Evolutionary conservation across 2,888 invertebrate species (phyloP), one percentile per base, ranked within the genome.

Genomic region (Noctua pronuba): DNA sequence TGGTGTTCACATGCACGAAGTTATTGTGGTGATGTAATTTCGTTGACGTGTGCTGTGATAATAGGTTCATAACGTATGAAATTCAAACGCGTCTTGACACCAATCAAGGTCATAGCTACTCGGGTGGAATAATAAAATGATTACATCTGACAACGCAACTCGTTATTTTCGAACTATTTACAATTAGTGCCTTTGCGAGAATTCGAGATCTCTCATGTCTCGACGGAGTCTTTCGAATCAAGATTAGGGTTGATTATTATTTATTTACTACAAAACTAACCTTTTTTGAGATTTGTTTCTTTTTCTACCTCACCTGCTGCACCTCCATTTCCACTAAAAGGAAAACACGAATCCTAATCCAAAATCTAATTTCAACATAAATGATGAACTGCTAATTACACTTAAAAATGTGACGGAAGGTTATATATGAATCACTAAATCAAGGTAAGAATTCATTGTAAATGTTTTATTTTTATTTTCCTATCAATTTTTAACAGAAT

Each of bases 71-170:
- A 90, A 88, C 88, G 89, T 87, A 87, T 77, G 58, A 83, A 88
- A 85, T 90, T 84, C 69, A 79, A 86, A 86, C 77, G 81, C 81
- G 78, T 80, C 80, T 86, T 83, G 86, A 87, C 90, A 89, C 86
- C 87, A 80, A 84, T 88, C 91, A 93, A 92, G 93, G 93, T 91
- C 92, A 88, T 71, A 80, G 86, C 80, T 85, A 88, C 88, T 87
- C 75, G 77, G 35, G 70, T 77, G 84, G 91, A 91, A 92, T 92
- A 88, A 82, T 82, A 88, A 89, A 80, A 64, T 67, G 5, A 86
- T 86, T 76, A 76, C 49, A 52, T 65, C 58, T 65, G 69, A 76
- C 82, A 66, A 76, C 35, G 76, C 24, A n/a, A 69, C 77, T 80
- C 21, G 6, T 44, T 49, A 65, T 65, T 80, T 70, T 58, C 31